Percentiles rank a stretch among this genome's conserved stretches.
Conservation (phyloP, 2,113 vertebrate species). For the Dromiciops gliroides region DNA sequence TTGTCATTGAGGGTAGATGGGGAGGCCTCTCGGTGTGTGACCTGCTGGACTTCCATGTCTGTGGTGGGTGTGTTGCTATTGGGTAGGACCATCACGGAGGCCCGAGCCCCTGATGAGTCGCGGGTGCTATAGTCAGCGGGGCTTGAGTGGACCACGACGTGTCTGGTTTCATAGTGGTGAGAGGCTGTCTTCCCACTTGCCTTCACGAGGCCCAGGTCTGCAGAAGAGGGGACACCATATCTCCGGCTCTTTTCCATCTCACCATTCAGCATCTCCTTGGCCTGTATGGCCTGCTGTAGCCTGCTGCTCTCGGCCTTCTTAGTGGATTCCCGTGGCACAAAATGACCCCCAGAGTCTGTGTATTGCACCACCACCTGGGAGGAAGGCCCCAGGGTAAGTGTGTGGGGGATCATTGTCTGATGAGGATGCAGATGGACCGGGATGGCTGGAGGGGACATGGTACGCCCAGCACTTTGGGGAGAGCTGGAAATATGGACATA, state of each 20-base stretch:
- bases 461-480: constrained; percentile 88
- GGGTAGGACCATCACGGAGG: constrained; percentile 94
- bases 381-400: constrained; percentile 89
- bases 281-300: constrained; percentile 83
- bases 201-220: constrained; percentile 86
- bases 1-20: constrained; percentile 88
- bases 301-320: constrained; percentile 90
- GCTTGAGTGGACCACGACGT: constrained; percentile 88
- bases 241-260: constrained; percentile 92
- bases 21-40: constrained; percentile 84
- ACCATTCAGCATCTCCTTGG: constrained; percentile 93
- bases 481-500: constrained; percentile 95
- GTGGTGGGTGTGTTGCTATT: constrained; percentile 89
- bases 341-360: constrained; percentile 86
- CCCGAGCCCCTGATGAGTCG: constrained; percentile 89
- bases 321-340: constrained; percentile 80
- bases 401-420: constrained; percentile 90
- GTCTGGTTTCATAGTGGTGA: constrained; percentile 92
- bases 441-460: constrained; percentile 88
- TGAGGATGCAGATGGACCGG: constrained; percentile 91
- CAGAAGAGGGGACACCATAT: constrained; percentile 80
- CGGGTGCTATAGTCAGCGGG: constrained; percentile 89
- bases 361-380: constrained; percentile 94
- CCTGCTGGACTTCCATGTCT: constrained; percentile 87
- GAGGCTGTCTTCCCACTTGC: constrained; percentile 85